Percentiles rank a stretch among this genome's conserved stretches.
These are phyloP conservation scores for pig (Sus scrofa) DNA, from an alignment of 2,113 vertebrate genomes.

Conservation along the genomic window DNA sequence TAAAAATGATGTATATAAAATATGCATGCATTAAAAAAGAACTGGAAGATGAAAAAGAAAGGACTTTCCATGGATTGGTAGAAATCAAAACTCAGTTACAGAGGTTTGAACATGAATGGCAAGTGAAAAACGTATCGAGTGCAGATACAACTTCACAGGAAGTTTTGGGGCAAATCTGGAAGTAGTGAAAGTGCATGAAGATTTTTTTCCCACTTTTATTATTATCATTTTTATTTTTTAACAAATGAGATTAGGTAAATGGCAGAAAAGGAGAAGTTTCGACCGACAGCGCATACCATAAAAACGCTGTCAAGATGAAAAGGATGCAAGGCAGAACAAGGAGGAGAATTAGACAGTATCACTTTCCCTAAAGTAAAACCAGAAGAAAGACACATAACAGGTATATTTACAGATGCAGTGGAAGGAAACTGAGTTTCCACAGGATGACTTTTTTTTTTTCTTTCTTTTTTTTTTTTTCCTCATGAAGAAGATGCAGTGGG, in stretches of 20 bases:
- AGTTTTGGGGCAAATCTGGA: background rate
- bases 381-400: background rate
- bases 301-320: background rate
- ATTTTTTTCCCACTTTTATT: background rate
- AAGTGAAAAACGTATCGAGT: background rate
- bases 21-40: background rate
- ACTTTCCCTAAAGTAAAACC: background rate
- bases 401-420: background rate
- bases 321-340: background rate
- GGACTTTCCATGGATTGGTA: background rate
- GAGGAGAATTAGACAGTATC: background rate
- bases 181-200: background rate
- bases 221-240: background rate
- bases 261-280: constrained; percentile 11
- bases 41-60: background rate
- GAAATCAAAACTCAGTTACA: background rate
- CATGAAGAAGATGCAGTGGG: background rate
- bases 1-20: background rate
- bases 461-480: background rate
- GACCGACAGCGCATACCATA: background rate
- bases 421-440: background rate
- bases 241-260: background rate
- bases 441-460: too few relatives aligned
- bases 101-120: background rate
- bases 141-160: background rate